Conservation (phyloP, 2,797 vertebrate genomes). For the Enteromius fasciolatus region DNA sequence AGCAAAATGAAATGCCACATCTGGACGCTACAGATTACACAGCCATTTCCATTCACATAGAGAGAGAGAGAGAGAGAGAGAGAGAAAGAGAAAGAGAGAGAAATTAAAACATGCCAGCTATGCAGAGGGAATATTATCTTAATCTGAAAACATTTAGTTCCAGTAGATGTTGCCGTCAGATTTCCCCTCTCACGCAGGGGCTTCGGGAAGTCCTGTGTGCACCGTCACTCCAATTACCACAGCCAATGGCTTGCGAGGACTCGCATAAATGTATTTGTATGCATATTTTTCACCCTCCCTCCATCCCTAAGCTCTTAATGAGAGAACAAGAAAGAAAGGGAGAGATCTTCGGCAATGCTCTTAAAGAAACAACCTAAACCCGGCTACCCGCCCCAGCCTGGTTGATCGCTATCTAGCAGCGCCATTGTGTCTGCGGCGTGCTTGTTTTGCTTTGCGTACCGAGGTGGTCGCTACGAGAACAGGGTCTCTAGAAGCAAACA, state of each 20-base stretch:
- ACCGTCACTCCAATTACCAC: slow-evolving; percentile 23
- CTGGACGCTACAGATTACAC: slow-evolving; percentile 31
- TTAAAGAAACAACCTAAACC: slow-evolving; percentile 22
- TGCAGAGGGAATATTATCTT: slow-evolving; percentile 64
- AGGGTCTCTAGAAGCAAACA: not conserved
- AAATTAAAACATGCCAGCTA: slow-evolving; percentile 60
- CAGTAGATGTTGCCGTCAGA: slow-evolving; percentile 60
- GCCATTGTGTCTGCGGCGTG: slow-evolving; percentile 31
- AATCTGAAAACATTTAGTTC: slow-evolving; percentile 70
- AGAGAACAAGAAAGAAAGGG: slow-evolving; percentile 12
- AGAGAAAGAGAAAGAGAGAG: slow-evolving; percentile 10
- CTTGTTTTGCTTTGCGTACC: slow-evolving; percentile 29
- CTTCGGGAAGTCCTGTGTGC: slow-evolving; percentile 44
- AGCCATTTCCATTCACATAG: not conserved
- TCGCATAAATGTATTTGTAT: not conserved
- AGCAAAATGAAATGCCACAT: slow-evolving; percentile 35
- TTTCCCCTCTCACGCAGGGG: slow-evolving; percentile 59
- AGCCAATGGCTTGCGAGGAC: slow-evolving; percentile 35
- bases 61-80: not conserved
- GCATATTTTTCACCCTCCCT: slow-evolving; percentile 6
- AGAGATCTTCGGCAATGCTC: slow-evolving; percentile 5
- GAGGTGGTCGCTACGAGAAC: slow-evolving; percentile 20
- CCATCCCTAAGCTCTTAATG: not conserved
- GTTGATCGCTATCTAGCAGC: slow-evolving; percentile 45
- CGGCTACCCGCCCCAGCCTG: slow-evolving; percentile 23